Base-by-base conservation (phyloP, 2,113 vertebrate genomes). In the Pica pica region DNA sequence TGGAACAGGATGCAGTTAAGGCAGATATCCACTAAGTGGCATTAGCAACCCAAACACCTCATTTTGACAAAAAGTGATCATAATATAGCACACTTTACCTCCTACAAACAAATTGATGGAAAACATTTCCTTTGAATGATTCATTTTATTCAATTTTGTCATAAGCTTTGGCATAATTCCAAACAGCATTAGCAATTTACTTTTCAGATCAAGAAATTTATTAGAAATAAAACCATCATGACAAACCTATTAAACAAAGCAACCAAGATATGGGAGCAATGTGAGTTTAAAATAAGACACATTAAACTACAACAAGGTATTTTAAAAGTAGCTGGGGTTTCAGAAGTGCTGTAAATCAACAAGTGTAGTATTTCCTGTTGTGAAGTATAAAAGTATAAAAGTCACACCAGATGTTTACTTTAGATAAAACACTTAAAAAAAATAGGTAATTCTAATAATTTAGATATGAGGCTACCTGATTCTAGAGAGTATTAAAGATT, bases 1-100 rank as follows among this genome's bases (percentile, higher is more conserved):
- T 50, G 44, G 44, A 53, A 84, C 30, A 94, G 56, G 67, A 46
- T 98, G 98, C 93, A 98, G 95, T 97, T 95, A 92, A 70, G 61
- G 24, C 59, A 74, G 24, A 69, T 44, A 56, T 89, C 97, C 98
- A 98, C 97, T 97, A 98, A 92, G 97, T 81, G 98, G 98, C 94
- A 83, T 71, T 61, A 94, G 93, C 68, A 82, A 60, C 89, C 78
- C 94, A 91, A 44, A 50, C 65, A 96, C 68, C 60, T 76, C 59
- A 44, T 78, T 78, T 17, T 37, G 61, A 59, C 64, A 70, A 49
- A 82, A 94, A 50, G 35, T 12, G 52, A 74, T 47, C 26, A 2
- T 3, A 50, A 24, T 19, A 49, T 33, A 57, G 33, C 39, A 13
- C 33, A 44, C n/a, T 59, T 89, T n/a, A 42, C 47, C 20, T 77